These are phyloP conservation scores for Melanotaenia pygmaea DNA, from an alignment of 2,797 vertebrate species.

Conservation along the genomic window DNA sequence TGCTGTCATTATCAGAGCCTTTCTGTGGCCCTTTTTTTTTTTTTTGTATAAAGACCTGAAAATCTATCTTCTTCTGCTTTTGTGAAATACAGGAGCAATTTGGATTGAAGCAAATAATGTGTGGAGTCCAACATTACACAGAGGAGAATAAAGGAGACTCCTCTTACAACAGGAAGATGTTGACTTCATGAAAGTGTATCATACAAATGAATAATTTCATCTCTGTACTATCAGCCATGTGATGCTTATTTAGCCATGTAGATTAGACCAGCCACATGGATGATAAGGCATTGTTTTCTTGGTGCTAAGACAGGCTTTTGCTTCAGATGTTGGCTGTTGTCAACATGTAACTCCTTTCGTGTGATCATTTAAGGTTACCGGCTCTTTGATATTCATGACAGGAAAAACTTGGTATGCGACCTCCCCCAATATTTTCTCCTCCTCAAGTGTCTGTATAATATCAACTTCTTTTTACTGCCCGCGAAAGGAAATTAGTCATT, in stretches of 20 bases:
- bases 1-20: neutral
- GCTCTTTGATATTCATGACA: conserved; percentile 46
- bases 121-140: conserved; percentile 27
- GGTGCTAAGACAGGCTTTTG: conserved; percentile 20
- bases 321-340: conserved; percentile 45
- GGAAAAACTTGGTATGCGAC: conserved; percentile 51
- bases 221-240: conserved; percentile 31
- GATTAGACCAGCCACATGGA: conserved; percentile 43
- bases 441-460: conserved; percentile 67
- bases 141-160: conserved; percentile 24
- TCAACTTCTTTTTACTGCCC: conserved; percentile 65
- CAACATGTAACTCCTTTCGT: conserved; percentile 53
- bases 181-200: conserved; percentile 49
- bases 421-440: conserved; percentile 58
- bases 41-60: conserved; percentile 47
- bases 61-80: conserved; percentile 22
- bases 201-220: conserved; percentile 58
- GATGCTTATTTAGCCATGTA: conserved; percentile 26
- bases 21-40: conserved; percentile 30
- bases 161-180: conserved; percentile 5
- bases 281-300: conserved; percentile 5
- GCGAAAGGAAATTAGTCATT: conserved; percentile 75
- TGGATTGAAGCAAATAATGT: conserved; percentile 38
- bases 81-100: conserved; percentile 13
- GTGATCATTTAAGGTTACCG: conserved; percentile 61